Percentiles rank a stretch among this genome's conserved stretches.
Evolutionary conservation across 92 coral and sea anemone genomes (phyloP).

Genomic region (Palythoa caribaeorum): DNA sequence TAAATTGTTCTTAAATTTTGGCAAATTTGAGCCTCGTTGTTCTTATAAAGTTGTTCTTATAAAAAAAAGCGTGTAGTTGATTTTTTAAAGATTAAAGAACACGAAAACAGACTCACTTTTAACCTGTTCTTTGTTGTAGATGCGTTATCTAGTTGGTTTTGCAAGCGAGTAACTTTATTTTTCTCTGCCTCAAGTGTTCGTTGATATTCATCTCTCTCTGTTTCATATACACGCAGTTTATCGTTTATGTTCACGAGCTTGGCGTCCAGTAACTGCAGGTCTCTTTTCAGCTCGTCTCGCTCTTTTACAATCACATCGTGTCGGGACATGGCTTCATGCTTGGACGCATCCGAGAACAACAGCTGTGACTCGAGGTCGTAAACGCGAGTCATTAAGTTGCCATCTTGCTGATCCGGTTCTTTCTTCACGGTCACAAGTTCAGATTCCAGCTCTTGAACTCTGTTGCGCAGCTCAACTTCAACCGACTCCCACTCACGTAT

Average conservation of each 20-base stretch:
- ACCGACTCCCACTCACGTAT: slow-evolving; percentile 93
- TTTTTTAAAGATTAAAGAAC: not conserved
- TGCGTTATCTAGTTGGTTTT: slow-evolving; percentile 75
- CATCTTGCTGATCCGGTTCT: slow-evolving; percentile 74
- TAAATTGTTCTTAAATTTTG: no score
- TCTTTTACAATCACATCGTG: slow-evolving; percentile 70
- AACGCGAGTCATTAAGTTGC: slow-evolving; percentile 70
- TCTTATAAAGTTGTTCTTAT: no score
- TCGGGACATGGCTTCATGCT: slow-evolving; percentile 69
- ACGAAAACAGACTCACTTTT: slow-evolving; percentile 31
- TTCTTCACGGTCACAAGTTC: slow-evolving; percentile 76
- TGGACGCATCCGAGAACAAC: slow-evolving; percentile 62
- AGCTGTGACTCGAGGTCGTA: slow-evolving; percentile 79
- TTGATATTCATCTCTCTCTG: slow-evolving; percentile 74
- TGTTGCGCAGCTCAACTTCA: slow-evolving; percentile 79
- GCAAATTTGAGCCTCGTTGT: no score
- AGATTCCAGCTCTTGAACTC: slow-evolving; percentile 77
- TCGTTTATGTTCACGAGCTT: slow-evolving; percentile 64
- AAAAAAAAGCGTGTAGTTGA: no score
- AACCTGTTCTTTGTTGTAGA: slow-evolving; percentile 69
- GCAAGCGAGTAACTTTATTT: slow-evolving; percentile 70
- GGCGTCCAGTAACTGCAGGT: slow-evolving; percentile 64
- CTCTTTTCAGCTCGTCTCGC: slow-evolving; percentile 82
- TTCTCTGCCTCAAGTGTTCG: slow-evolving; percentile 62
- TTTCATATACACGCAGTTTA: slow-evolving; percentile 63